Evolutionary conservation across 2,888 invertebrate genomes (phyloP), one percentile per base, ranked within the genome.

Genomic region (Physocephala rufipes): DNA sequence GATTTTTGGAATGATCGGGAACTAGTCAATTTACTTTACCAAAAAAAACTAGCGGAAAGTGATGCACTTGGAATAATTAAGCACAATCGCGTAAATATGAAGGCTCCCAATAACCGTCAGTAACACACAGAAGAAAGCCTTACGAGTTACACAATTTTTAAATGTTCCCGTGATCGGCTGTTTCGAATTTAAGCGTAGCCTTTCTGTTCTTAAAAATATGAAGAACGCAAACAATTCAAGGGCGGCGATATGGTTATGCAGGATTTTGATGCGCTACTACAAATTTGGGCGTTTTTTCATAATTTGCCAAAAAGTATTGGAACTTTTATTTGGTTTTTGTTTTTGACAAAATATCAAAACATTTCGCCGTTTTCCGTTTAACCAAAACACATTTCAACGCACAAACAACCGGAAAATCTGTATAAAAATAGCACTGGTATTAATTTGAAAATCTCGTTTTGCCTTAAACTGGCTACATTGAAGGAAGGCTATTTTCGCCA

Each of bases 311-410:
- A 21, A 49, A 7, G 21, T 49, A 13, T 49, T 9, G 19, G 13
- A 59, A 61, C 43, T 67, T 26, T 13, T 49, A 30, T 15, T 45
- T 59, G 19, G 16, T 16, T 45, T 58, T 66, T 43, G 55, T 24
- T 21, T 26, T 53, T 36, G 53, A 28, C 66, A 55, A 24, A 19
- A 26, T 16, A 66, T 21, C 21, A 21, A 24, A 66, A 66, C 36
- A 30, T 19, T 30, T 51, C 28, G 51, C 30, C 21, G 28, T 13
- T 13, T 51, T 21, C 7, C 43, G 19, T n/a, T n/a, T n/a, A n/a
- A n/a, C 13, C 24, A 28, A 55, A 67, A 58, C 45, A 49, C 67
- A 65, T 58, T 58, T 64, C 43, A 71, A 72, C 71, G 71, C 68
- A 73, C 66, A 66, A 65, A 63, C 47, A 55, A 51, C 66, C 67